phyloP scores from a whole-genome alignment of 2,797 vertebrate genomes.

The Parambassis ranga region DNA sequence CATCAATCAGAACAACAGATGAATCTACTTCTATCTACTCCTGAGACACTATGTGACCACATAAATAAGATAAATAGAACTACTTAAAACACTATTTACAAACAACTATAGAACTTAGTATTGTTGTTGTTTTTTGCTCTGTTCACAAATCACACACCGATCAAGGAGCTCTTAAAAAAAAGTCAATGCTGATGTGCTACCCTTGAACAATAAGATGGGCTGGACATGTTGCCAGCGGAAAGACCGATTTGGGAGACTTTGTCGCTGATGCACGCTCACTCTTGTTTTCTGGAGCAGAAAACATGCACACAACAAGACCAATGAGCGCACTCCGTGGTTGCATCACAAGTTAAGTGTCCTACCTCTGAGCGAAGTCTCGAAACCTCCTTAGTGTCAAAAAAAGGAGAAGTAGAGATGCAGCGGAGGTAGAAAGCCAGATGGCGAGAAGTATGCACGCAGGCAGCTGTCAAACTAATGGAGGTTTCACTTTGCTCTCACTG shows the following conservation, averaged over 20 bases:
- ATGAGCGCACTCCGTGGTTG: not conserved
- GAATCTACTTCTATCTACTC: too few relatives aligned
- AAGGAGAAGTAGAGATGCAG: not conserved
- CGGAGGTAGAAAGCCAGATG: not conserved
- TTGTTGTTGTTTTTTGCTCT: not conserved
- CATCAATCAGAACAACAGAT: not conserved
- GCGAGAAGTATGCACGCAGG: conserved; percentile 39
- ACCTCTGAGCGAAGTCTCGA: conserved; percentile 51
- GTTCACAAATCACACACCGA: not conserved
- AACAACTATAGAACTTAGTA: too few relatives aligned
- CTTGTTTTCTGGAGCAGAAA: not conserved
- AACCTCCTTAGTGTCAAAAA: not conserved
- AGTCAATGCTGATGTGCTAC: not conserved
- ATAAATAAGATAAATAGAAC: not conserved
- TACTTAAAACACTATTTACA: too few relatives aligned
- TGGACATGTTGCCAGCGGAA: not conserved
- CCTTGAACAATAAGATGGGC: not conserved
- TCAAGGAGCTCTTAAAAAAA: not conserved
- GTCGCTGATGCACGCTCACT: not conserved
- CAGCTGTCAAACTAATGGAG: conserved; percentile 67
- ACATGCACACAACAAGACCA: not conserved
- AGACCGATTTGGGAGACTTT: not conserved
- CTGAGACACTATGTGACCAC: not conserved
- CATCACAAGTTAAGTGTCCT: conserved; percentile 38
- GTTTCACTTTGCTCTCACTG: conserved; percentile 54